Base-by-base conservation (phyloP, 1,140 invertebrate genomes). In the Augochlora pura region DNA sequence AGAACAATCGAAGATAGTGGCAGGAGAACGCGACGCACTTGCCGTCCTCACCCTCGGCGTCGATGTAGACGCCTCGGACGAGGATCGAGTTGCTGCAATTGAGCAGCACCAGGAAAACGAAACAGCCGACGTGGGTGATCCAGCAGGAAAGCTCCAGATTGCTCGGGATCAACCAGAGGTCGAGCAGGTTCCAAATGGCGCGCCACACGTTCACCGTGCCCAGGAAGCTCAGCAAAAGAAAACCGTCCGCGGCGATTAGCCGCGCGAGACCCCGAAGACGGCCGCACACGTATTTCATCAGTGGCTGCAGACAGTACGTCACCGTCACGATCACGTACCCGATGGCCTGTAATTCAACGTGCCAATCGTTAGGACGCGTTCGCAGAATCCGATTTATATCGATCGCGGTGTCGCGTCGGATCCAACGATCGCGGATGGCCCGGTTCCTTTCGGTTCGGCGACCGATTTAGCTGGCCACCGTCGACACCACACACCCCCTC, bases 151-250 rank as follows among this genome's bases (percentile, higher is more conserved):
- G 84, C 68, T 95, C 94, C n/a, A 92, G 93, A 79, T 96, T 92
- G 70, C 96, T 96, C 95, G 96, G 96, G 67, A 97, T 94, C 62
- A 97, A 93, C 91, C 96, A 97, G n/a, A 96, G 91, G 89, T 98
- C 96, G 2, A 97, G 93, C 25, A 96, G 87, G 76, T 94, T 96
- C 97, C 97, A 98, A 46, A 97, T 94, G 9, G 97, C 97, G 64
- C 97, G 94, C 97, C 97, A 98, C 0, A 97, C 95, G 91, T 97
- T 97, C 39, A 98, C 95, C 1, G 97, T 97, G 7, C 96, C 97
- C 70, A 97, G 89, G 88, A 97, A 97, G 49, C 96, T 96, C 65
- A 97, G 91, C 52, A 97, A 92, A 49, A 96, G 94, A 90, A 96
- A 97, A 8, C 95, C 87, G 88, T 98, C 97, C 59, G 96, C 96